These are phyloP conservation scores for Columba livia DNA, from an alignment of 2,113 vertebrate genomes.

Conservation along the genomic window DNA sequence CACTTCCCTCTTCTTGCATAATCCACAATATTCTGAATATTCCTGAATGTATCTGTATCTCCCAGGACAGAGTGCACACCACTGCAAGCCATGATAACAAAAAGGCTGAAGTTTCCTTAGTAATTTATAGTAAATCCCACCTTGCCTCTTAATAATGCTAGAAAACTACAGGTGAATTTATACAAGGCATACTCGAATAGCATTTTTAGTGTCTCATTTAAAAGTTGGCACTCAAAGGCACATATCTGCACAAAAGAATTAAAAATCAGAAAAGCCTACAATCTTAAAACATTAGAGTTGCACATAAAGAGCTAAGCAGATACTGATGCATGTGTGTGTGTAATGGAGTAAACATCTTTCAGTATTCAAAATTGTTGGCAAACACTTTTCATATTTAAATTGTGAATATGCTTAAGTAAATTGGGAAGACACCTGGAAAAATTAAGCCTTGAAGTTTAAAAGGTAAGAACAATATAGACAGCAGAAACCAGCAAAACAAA, in stretches of 20 bases:
- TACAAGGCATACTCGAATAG: not conserved
- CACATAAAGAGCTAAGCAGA: not conserved
- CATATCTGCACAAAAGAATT: not conserved
- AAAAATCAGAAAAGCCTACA: not conserved
- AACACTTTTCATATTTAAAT: not conserved
- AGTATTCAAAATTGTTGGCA: not conserved
- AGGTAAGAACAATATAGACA: not conserved
- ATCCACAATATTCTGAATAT: not conserved
- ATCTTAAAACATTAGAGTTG: not conserved
- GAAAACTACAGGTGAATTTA: not conserved
- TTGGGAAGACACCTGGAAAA: not conserved
- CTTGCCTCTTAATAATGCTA: not conserved
- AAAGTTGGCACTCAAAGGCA: not conserved
- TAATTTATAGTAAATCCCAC: not conserved
- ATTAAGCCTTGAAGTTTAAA: not conserved
- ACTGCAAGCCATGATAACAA: not conserved
- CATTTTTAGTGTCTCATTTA: not conserved
- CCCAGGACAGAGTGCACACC: not conserved
- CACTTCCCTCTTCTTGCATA: not conserved
- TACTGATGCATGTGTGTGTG: accelerated
- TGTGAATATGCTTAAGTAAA: not conserved
- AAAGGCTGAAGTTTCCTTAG: not conserved
- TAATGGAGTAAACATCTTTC: not conserved
- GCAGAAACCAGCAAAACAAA: not conserved
- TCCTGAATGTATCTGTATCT: not conserved